Percentiles rank a stretch among this genome's conserved stretches.
phyloP scores from a whole-genome alignment of 1,140 invertebrate genomes.

The Lucilia cuprina region DNA sequence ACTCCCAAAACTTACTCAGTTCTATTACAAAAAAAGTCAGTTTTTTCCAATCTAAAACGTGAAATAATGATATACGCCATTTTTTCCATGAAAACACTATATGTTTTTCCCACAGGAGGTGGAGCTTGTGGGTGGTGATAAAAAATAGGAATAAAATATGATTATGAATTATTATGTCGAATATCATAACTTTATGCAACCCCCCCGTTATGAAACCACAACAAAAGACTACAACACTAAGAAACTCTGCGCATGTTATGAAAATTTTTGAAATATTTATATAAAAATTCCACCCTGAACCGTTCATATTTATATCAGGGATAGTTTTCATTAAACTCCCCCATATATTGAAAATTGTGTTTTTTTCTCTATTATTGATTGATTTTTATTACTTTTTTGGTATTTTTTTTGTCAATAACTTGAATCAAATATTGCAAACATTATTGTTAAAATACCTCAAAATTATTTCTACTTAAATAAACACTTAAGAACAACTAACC shows the following conservation, averaged over 20 bases:
- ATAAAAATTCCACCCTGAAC: neutral
- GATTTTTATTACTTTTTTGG: neutral
- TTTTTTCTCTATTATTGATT: conserved; percentile 6
- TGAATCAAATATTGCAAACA: neutral
- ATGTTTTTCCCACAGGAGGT: neutral
- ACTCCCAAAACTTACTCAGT: no score
- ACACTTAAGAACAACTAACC: conserved; percentile 34
- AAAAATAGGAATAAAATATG: neutral
- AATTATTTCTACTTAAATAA: conserved; percentile 32
- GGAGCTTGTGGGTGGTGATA: conserved; percentile 19
- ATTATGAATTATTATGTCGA: conserved; percentile 14
- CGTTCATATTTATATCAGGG: neutral
- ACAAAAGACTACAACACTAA: neutral
- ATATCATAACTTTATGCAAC: conserved; percentile 27
- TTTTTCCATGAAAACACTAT: neutral
- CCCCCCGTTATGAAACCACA: conserved; percentile 6
- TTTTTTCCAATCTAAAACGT: no score
- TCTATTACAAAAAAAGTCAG: no score
- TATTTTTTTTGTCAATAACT: neutral
- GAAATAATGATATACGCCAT: neutral
- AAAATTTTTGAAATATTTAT: neutral
- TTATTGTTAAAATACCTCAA: conserved; percentile 33
- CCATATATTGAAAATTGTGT: neutral
- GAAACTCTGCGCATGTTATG: conserved; percentile 18
- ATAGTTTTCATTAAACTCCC: neutral